phyloP scores from a whole-genome alignment of 2,888 invertebrate genomes.

The Callinectes sapidus region DNA sequence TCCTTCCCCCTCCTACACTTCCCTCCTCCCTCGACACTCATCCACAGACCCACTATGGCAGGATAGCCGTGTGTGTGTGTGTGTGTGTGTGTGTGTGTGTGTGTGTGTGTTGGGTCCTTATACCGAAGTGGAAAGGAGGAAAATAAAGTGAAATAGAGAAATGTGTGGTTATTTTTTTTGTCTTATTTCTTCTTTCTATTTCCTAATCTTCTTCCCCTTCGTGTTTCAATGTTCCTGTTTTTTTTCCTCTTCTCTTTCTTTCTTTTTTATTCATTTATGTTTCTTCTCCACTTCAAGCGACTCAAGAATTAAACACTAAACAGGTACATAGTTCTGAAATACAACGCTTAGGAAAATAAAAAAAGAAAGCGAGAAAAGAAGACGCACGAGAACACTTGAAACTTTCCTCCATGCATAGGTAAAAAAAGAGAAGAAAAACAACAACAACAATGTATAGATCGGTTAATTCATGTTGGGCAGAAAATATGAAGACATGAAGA shows the following conservation, averaged over 20 bases:
- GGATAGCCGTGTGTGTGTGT: not conserved
- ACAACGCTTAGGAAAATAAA: not conserved
- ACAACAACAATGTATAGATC: not conserved
- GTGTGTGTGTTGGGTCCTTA: not conserved
- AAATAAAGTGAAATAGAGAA: not conserved
- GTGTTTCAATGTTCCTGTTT: not conserved
- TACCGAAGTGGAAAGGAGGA: not conserved
- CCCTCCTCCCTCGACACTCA: not conserved
- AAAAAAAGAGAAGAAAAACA: too few species aligned
- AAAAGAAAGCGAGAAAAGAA: too few species aligned
- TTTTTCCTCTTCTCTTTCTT: not conserved
- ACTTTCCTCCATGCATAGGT: not conserved
- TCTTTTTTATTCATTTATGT: not conserved
- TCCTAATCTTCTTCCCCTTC: not conserved
- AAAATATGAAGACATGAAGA: not conserved
- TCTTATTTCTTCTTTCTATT: not conserved
- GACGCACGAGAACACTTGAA: not conserved
- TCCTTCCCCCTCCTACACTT: too few species aligned
- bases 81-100: conserved; percentile 25
- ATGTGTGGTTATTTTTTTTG: not conserved
- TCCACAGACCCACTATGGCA: not conserved
- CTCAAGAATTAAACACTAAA: not conserved
- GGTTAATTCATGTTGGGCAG: not conserved
- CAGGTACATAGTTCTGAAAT: not conserved
- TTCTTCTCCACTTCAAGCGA: not conserved